phyloP scores from a whole-genome alignment of 2,888 invertebrate genomes.

The Aporophyla nigra region DNA sequence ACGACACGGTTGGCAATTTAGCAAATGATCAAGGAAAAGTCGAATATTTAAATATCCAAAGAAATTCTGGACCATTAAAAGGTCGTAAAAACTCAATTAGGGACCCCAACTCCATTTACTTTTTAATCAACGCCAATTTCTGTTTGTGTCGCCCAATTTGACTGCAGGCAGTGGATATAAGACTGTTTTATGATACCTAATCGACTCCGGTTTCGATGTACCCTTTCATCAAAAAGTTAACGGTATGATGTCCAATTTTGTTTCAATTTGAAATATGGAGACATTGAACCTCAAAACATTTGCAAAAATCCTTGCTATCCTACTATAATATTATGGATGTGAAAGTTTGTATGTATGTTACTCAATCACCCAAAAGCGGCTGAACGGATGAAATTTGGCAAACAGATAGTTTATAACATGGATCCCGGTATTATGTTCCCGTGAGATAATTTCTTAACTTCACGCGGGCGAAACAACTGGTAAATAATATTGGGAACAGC shows the following conservation, averaged over 20 bases:
- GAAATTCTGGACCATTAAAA: constrained; percentile 62
- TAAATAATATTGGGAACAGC: not conserved
- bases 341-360: no score
- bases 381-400: no score
- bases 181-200: constrained; percentile 56
- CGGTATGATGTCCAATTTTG: constrained; percentile 38
- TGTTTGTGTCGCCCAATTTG: constrained; percentile 51
- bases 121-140: constrained; percentile 61
- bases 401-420: no score
- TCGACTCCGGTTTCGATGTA: constrained; percentile 27
- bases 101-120: constrained; percentile 40
- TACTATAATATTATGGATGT: no score
- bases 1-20: constrained; percentile 31
- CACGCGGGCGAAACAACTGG: no score
- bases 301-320: not conserved
- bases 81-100: constrained; percentile 68
- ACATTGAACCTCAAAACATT: constrained; percentile 34
- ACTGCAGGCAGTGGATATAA: constrained; percentile 29
- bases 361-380: no score
- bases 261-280: constrained; percentile 15
- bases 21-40: constrained; percentile 58
- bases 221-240: constrained; percentile 40
- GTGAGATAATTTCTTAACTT: no score
- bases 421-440: no score
- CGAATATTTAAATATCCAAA: constrained; percentile 45